Percentiles rank a stretch among this genome's conserved stretches.
phyloP scores from a whole-genome alignment of 2,888 invertebrate species.

The Catocala fraxini region DNA sequence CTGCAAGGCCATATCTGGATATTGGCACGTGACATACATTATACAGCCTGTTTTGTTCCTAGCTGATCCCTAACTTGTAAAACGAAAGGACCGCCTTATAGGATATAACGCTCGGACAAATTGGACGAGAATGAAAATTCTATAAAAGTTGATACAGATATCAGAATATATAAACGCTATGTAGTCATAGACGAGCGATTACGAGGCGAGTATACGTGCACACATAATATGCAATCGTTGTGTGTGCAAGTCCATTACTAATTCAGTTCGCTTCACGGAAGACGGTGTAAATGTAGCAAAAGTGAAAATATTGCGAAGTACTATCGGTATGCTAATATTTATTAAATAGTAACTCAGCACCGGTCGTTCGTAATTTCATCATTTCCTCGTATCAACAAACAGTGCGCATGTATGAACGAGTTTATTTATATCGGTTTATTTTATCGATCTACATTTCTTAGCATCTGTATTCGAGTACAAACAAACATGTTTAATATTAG shows the following conservation, averaged over 20 bases:
- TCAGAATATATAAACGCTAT: not conserved
- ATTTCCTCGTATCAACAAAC: slow-evolving; percentile 46
- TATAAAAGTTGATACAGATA: not conserved
- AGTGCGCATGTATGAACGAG: slow-evolving; percentile 22
- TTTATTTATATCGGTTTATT: slow-evolving; percentile 34
- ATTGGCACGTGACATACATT: slow-evolving; percentile 26
- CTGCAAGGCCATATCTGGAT: slow-evolving; percentile 33
- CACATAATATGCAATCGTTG: slow-evolving; percentile 1
- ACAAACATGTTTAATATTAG: slow-evolving; percentile 40
- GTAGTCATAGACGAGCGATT: not conserved
- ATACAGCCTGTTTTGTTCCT: slow-evolving; percentile 25
- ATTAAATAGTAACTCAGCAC: slow-evolving; percentile 23
- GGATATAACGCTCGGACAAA: slow-evolving; percentile 6
- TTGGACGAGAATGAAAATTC: not conserved
- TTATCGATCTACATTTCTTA: slow-evolving; percentile 29
- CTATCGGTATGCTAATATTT: slow-evolving; percentile 24
- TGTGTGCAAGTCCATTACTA: slow-evolving; percentile 3
- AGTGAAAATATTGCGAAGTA: slow-evolving; percentile 40
- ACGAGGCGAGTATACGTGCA: not conserved
- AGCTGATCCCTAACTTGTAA: slow-evolving; percentile 20
- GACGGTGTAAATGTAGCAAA: slow-evolving; percentile 18
- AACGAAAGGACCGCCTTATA: slow-evolving; percentile 5
- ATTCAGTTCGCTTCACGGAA: slow-evolving; percentile 13
- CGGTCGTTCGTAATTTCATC: slow-evolving; percentile 35
- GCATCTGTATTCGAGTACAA: slow-evolving; percentile 46